phyloP scores from a whole-genome alignment of 2,797 vertebrate genomes.

The Okamejei kenojei region DNA sequence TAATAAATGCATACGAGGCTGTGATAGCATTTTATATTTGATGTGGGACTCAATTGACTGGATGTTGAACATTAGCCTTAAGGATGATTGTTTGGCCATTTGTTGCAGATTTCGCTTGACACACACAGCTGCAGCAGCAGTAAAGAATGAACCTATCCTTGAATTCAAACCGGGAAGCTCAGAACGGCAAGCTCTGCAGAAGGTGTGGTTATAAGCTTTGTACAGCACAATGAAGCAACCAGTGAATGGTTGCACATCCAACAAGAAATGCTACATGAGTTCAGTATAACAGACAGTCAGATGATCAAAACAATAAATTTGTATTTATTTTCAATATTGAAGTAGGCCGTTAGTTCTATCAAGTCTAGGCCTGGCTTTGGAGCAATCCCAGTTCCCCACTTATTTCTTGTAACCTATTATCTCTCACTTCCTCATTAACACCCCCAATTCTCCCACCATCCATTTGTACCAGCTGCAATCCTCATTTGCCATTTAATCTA shows the following conservation, averaged over 20 bases:
- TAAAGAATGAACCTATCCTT: slow-evolving; percentile 82
- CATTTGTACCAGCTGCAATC: too few species aligned
- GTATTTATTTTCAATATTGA: too few species aligned
- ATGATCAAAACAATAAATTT: background rate
- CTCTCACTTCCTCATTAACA: too few species aligned
- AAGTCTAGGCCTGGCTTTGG: too few species aligned
- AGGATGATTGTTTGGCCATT: background rate
- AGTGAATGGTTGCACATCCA: background rate
- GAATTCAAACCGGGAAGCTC: slow-evolving; percentile 68
- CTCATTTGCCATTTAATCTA: too few species aligned
- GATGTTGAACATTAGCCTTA: background rate
- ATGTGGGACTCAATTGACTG: background rate
- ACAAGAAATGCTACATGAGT: background rate
- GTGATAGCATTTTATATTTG: background rate
- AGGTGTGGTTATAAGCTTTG: slow-evolving; percentile 56
- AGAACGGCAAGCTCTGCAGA: slow-evolving; percentile 66
- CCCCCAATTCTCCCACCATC: too few species aligned
- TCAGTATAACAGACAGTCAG: background rate
- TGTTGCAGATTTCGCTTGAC: slow-evolving; percentile 59
- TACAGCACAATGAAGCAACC: background rate
- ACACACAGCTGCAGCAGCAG: slow-evolving; percentile 44
- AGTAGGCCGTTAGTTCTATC: too few species aligned
- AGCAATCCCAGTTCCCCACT: too few species aligned
- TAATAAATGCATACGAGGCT: background rate
- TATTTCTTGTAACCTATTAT: too few species aligned